A percentile compares a stretch with the other conserved stretches of the same genome.
These are phyloP conservation scores for Tanytarsus gracilentus DNA, from an alignment of 2,888 invertebrate genomes.

Conservation along the genomic window DNA sequence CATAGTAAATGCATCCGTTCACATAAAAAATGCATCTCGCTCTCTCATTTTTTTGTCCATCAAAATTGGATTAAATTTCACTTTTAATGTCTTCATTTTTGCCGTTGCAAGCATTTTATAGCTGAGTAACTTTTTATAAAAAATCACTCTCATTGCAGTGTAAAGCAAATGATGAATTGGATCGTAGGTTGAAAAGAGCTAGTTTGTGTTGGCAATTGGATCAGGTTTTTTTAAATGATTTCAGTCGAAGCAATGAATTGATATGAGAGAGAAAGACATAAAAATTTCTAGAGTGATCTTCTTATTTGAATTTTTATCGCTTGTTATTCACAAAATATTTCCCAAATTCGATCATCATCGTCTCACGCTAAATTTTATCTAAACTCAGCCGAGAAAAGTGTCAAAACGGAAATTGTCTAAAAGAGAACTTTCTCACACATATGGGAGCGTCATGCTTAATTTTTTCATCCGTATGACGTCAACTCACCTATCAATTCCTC, in stretches of 20 bases:
- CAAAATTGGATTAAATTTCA: neutral
- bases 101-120: neutral
- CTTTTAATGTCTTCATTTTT: neutral
- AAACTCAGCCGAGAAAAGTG: neutral
- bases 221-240: constrained; percentile 8
- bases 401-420: neutral
- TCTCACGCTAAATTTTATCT: neutral
- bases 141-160: neutral
- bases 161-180: too few relatives aligned
- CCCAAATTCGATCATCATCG: neutral
- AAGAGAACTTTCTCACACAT: too few relatives aligned
- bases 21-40: too few relatives aligned
- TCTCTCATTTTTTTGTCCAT: too few relatives aligned
- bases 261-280: too few relatives aligned
- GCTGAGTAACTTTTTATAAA: neutral
- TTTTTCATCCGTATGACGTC: too few relatives aligned
- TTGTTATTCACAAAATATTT: neutral
- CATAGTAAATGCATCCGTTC: neutral
- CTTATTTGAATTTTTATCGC: constrained; percentile 25
- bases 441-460: too few relatives aligned
- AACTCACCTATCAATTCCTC: too few relatives aligned
- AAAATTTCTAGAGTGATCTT: neutral
- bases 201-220: constrained; percentile 26
- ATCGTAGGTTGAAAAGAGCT: constrained; percentile 18
- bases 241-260: too few relatives aligned